These are phyloP conservation scores for Setophaga coronata DNA, from an alignment of 2,113 vertebrate species.

Conservation along the genomic window DNA sequence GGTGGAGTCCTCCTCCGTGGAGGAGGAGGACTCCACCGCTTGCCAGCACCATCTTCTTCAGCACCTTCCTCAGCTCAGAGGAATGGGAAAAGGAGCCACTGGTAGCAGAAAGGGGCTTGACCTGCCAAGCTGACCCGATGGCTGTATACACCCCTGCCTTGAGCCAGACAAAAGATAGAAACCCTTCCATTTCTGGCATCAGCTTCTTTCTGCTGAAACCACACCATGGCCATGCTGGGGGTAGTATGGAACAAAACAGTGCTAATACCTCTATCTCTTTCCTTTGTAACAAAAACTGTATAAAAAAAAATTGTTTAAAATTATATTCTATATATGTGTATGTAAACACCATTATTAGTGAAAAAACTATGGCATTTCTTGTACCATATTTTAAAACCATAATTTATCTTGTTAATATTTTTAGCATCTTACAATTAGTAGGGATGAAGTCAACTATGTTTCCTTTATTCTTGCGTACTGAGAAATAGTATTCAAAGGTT, in stretches of 20 bases:
- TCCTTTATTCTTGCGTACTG: not conserved
- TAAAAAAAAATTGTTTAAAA: not conserved
- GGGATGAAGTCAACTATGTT: not conserved
- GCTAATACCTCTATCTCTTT: not conserved
- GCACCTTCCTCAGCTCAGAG: not conserved
- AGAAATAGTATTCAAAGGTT: not conserved
- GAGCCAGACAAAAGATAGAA: not conserved
- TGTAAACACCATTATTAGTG: not conserved
- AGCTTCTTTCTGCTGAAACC: not conserved
- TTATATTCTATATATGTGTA: not conserved
- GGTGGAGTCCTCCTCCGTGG: not conserved
- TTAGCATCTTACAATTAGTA: not conserved
- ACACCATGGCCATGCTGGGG: rapidly evolving
- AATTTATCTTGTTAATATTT: not conserved
- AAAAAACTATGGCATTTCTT: not conserved
- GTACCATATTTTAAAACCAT: not conserved
- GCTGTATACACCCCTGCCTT: not conserved
- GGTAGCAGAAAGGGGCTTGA: not conserved
- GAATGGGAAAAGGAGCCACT: not conserved
- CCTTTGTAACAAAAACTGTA: not conserved
- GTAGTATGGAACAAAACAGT: not conserved
- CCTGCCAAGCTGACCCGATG: rapidly evolving
- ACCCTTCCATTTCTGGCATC: not conserved
- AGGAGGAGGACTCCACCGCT: too few species aligned
- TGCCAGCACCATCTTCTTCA: not conserved